Base-by-base conservation (phyloP, 1,140 invertebrate genomes). In the Monochamus saltuarius region DNA sequence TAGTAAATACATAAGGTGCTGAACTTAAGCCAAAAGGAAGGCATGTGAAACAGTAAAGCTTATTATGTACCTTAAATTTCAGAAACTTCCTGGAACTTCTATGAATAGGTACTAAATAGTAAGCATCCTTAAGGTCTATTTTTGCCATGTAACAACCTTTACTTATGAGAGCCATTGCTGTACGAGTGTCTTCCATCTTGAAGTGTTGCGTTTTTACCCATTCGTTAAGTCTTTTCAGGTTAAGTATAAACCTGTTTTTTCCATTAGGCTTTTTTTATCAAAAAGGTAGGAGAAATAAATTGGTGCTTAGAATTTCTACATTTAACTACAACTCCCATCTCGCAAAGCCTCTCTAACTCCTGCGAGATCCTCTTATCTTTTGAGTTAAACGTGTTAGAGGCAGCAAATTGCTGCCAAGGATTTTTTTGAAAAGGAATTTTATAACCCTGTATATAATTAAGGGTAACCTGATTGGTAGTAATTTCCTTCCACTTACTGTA, bases 101-200 rank as follows among this genome's bases (percentile, higher is more conserved):
- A 29, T 47, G 3, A 47, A 58, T 34, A 8, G 36, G 49, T 13
- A 73, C 17, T 11, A 63, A 22, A 61, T 61, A 70, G 47, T 71
- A 74, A 1, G 64, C 70, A 55, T 74, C 69, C 65, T 69, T 59
- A 16, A 71, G 43, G 50, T 74, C 71, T 16, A 74, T 55, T 9
- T 64, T 57, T 8, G 51, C 58, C 64, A 73, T 68, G 47, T 42
- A 72, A 37, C 49, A 64, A 46, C 62, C 42, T 39, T 17, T 37
- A 7, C 49, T 57, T 19, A 73, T 65, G 50, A 68, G 10, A 8
- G 36, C 16, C 13, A 8, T 43, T 11, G 37, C 61, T 37, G 34
- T 59, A 52, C 14, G 45, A 9, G 19, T 10, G 39, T 59, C 47
- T 39, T 62, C 61, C 10, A 62, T 19, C 45, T 62, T 62, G 16